Base-by-base conservation (phyloP, 2,113 vertebrate genomes). In the Gymnobelideus leadbeateri region DNA sequence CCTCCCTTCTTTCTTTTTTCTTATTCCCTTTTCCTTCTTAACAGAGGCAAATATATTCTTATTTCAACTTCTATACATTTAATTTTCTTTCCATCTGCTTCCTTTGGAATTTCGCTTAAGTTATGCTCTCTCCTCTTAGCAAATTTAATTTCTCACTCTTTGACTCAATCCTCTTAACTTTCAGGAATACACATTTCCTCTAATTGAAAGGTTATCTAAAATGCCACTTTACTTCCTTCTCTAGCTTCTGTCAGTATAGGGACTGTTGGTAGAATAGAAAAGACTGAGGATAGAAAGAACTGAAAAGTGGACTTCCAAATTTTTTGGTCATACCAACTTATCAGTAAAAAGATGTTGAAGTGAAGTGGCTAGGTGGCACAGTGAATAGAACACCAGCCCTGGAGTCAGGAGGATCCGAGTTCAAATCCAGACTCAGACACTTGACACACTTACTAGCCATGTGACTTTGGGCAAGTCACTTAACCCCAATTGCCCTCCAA, bases 161-260 rank as follows among this genome's bases (percentile, higher is more conserved):
- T 89, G 55, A 37, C n/a, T 90, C 50, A 55, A 25, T 51, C 89
- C 49, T 2, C 47, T 94, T 31, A 47, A 46, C 77, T 25, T 95
- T 50, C 94, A 91, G 91, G 91, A 8, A 5, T 53, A 54, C 26
- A 91, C n/a, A 51, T 89, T 3, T 21, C n/a, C 54, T 90, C 31
- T 55, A 61, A 91, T 93, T 24, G 61, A 19, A 94, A 94, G 47
- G 37, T 6, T n/a, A n/a, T n/a, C 61, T n/a, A 77, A 37, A 77
- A n/a, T 77, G 3, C 61, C n/a, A 37, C 61, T 0, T 77, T 16
- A n/a, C 37, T 77, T 77, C 37, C 31, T 37, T 1, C 37, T n/a
- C 37, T 77, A 77, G 61, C 37, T 77, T n/a, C 37, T 57, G 2
- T 57, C 8, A 57, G 25, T 57, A 57, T 28, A 31, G 55, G 25